Percentiles rank a stretch among this genome's conserved stretches.
Evolutionary conservation across 2,113 vertebrate species (phyloP).

Genomic region (Geococcyx californianus): DNA sequence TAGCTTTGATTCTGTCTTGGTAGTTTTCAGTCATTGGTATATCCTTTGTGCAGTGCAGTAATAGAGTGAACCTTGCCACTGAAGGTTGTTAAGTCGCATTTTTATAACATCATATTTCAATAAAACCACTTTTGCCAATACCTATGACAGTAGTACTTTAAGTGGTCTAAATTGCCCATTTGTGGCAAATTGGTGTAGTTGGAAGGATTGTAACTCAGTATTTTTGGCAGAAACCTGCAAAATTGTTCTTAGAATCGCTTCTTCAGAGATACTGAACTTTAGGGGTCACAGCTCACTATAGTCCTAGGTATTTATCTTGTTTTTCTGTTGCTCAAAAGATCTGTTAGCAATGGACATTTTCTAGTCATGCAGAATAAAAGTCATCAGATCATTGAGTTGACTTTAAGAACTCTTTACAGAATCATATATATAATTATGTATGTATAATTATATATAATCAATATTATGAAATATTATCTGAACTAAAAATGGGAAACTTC

Average conservation of each 20-base stretch:
- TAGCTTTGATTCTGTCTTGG: background rate
- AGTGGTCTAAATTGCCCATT: background rate
- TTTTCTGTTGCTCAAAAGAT: background rate
- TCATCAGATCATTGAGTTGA: background rate
- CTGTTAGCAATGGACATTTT: background rate
- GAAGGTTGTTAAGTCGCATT: rapidly evolving
- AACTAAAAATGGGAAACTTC: background rate
- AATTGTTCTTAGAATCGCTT: background rate
- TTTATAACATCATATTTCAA: background rate
- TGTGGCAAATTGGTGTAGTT: background rate
- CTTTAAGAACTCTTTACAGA: background rate
- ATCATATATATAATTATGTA: background rate
- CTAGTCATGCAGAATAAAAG: background rate
- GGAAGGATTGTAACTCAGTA: background rate
- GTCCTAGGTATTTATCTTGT: background rate
- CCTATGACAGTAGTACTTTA: background rate
- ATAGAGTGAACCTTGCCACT: background rate
- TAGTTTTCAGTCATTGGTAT: background rate
- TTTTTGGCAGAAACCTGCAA: background rate
- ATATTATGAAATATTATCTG: background rate
- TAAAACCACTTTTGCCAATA: background rate
- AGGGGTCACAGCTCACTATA: background rate
- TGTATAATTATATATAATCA: background rate
- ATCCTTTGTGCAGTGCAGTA: background rate
- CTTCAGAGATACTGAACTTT: rapidly evolving